phyloP scores from a whole-genome alignment of 2,888 invertebrate genomes.

The Uropetala carovei region DNA sequence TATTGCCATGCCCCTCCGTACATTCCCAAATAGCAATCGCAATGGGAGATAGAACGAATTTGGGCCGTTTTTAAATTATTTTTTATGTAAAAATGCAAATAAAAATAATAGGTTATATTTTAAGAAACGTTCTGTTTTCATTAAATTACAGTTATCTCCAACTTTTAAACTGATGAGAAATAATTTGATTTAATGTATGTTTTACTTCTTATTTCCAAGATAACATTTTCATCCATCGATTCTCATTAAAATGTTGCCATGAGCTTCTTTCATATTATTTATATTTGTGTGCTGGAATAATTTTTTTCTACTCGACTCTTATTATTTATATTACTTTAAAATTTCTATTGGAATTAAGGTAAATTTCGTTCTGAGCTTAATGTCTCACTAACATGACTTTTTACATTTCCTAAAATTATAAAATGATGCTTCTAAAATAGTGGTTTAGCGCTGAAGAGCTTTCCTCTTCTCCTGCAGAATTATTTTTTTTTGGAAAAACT shows the following conservation, averaged over 20 bases:
- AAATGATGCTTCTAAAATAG: neutral
- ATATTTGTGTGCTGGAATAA: too few species aligned
- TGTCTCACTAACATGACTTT: too few species aligned
- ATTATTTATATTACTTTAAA: neutral
- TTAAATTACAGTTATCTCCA: neutral
- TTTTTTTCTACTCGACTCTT: too few species aligned
- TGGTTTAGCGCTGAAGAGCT: neutral
- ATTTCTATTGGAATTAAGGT: neutral
- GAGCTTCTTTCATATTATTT: too few species aligned
- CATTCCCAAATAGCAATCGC: too few species aligned
- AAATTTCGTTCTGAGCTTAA: neutral
- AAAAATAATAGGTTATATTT: neutral
- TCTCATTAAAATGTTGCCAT: too few species aligned
- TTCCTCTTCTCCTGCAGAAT: neutral
- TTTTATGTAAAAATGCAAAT: too few species aligned
- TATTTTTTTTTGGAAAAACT: neutral
- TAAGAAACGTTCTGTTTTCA: neutral
- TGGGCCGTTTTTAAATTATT: neutral
- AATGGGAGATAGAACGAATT: too few species aligned
- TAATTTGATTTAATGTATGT: neutral
- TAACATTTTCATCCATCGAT: too few species aligned
- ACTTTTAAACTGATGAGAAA: neutral
- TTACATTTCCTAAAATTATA: too few species aligned
- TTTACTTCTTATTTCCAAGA: neutral
- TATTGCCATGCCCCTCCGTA: too few species aligned